Base-by-base conservation (phyloP, 2,888 invertebrate genomes). In the Neocrepidodera transversa region DNA sequence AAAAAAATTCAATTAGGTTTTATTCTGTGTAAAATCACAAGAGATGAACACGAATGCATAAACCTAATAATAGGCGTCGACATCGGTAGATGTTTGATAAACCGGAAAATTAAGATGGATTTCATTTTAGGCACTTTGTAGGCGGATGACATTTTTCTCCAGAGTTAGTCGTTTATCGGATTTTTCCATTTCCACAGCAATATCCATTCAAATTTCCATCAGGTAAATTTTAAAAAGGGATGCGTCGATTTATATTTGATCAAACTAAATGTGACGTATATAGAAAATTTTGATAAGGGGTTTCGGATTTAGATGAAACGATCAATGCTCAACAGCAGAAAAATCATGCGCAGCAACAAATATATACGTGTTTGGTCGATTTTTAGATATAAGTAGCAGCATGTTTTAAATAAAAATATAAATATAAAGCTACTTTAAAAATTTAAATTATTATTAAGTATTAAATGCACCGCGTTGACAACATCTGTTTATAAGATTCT, bases 51-150 rank as follows among this genome's bases (percentile, higher is more conserved):
- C 32, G 32, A 32, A 13, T 32, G 8, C 28, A 40, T 28, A 20
- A 13, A 35, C 35, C 26, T 28, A 26, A 18, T 28, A n/a, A n/a
- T n/a, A 45, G 36, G 45, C 26, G 43, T 43, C 49, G 35, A 59
- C 53, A 53, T 32, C 48, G 30, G 13, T 38, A 35, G 48, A 53
- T 48, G 53, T 49, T 59, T 49, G 53, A 59, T 59, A 49, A 40
- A 48, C 58, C 45, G 58, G 53, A 59, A 59, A 59, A 59, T 59
- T 59, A 53, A 59, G 58, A 59, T 59, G 43, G 42, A 59, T 59
- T 53, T 36, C 36, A 43, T 49, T 23, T 38, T 38, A 16, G 42
- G 38, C 52, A 18, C 30, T 48, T 23, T 48, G 45, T 28, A 17
- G 32, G 48, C 35, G 48, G n/a, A 11, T 11, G 52, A 40, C 47